Conservation (phyloP, 2,113 vertebrate species). For the Tautogolabrus adspersus region DNA sequence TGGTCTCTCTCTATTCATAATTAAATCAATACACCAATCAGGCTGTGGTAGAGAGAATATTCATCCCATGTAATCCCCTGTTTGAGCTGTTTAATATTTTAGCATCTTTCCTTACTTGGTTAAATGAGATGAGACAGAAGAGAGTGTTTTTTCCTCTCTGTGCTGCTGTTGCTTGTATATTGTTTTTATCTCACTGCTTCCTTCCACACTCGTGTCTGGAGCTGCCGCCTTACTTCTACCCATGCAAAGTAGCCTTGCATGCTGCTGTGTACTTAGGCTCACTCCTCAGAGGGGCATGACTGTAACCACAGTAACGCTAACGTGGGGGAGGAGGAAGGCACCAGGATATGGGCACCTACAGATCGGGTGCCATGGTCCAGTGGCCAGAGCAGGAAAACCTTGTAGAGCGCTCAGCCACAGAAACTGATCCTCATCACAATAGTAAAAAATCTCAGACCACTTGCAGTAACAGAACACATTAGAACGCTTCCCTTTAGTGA, state of each 20-base stretch:
- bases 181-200: slow-evolving; percentile 47
- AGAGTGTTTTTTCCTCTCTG: slow-evolving; percentile 36
- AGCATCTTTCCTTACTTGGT: slow-evolving; percentile 56
- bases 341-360: slow-evolving; percentile 51
- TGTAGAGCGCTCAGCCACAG: neutral
- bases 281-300: slow-evolving; percentile 52
- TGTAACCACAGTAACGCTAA: slow-evolving; percentile 74
- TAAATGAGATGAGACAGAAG: slow-evolving; percentile 73
- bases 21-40: slow-evolving; percentile 76
- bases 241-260: slow-evolving; percentile 53
- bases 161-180: slow-evolving; percentile 29
- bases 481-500: neutral
- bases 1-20: slow-evolving; percentile 70
- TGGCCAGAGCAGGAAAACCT: slow-evolving; percentile 15
- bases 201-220: slow-evolving; percentile 18
- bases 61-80: slow-evolving; percentile 67
- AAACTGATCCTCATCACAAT: slow-evolving; percentile 20
- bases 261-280: slow-evolving; percentile 41
- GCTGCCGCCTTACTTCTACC: slow-evolving; percentile 17
- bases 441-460: neutral
- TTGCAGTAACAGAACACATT: neutral
- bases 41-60: slow-evolving; percentile 54
- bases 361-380: slow-evolving; percentile 31
- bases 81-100: slow-evolving; percentile 78
- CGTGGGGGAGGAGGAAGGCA: slow-evolving; percentile 48